These are phyloP conservation scores for Gasterosteus aculeatus DNA, from an alignment of 2,113 vertebrate species.

Conservation along the genomic window DNA sequence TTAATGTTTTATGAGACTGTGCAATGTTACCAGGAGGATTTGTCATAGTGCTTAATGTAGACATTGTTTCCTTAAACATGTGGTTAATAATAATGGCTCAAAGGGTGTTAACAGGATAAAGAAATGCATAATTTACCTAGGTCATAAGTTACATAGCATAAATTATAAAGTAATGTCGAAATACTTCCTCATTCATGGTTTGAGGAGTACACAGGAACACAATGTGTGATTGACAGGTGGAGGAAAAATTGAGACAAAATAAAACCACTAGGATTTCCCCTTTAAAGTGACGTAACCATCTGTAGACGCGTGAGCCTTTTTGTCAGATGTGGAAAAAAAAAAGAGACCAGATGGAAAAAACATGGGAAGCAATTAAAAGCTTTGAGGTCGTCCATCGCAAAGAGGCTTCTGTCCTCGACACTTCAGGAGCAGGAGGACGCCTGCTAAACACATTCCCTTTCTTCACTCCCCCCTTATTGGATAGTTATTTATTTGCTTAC, in stretches of 20 bases:
- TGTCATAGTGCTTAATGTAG: constrained; percentile 13
- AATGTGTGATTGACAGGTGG: background rate
- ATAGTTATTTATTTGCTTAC: constrained; percentile 87
- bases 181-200: background rate
- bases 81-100: background rate
- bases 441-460: constrained; percentile 87
- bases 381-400: constrained; percentile 68
- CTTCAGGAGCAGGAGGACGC: constrained; percentile 69
- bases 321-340: background rate
- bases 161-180: background rate
- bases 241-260: background rate
- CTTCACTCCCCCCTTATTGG: constrained; percentile 66
- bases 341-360: constrained; percentile 82
- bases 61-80: background rate
- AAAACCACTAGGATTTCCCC: background rate
- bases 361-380: constrained; percentile 86
- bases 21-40: constrained; percentile 23
- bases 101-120: background rate
- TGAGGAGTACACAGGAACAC: background rate
- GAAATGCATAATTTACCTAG: background rate
- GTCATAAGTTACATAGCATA: background rate
- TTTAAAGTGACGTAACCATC: background rate
- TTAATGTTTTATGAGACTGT: constrained; percentile 9
- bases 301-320: constrained; percentile 4
- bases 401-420: constrained; percentile 54